A percentile compares a stretch with the other conserved stretches of the same genome.
These are phyloP conservation scores for Mohoua ochrocephala DNA, from an alignment of 2,113 vertebrate genomes.

Conservation along the genomic window DNA sequence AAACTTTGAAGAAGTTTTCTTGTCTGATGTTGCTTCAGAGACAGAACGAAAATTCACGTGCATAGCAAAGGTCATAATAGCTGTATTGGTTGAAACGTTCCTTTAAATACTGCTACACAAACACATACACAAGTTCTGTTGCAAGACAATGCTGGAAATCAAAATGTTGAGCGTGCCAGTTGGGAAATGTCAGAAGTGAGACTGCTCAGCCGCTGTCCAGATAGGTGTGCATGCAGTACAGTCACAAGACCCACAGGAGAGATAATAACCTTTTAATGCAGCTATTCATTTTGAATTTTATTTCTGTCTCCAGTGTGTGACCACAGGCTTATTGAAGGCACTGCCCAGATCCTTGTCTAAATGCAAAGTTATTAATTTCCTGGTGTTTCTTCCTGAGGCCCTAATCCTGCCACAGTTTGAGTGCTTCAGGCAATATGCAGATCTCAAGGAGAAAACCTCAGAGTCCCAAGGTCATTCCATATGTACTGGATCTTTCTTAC, in stretches of 20 bases:
- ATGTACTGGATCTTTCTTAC: not conserved
- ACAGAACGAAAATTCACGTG: conserved; percentile 7
- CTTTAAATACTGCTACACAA: not conserved
- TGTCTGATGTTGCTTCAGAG: not conserved
- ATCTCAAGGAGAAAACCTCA: not conserved
- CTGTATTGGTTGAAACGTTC: not conserved
- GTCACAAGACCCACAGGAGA: not conserved
- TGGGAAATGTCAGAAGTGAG: not conserved
- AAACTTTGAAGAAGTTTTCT: not conserved
- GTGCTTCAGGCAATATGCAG: not conserved
- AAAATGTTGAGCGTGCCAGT: not conserved
- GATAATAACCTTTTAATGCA: not conserved
- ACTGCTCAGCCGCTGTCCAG: not conserved
- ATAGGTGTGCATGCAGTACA: not conserved
- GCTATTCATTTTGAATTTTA: not conserved
- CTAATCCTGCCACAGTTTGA: not conserved
- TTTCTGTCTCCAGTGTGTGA: not conserved
- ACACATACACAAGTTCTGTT: not conserved
- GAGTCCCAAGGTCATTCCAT: not conserved
- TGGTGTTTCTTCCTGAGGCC: not conserved
- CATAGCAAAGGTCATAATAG: not conserved
- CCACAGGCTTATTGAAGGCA: not conserved
- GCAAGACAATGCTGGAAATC: not conserved
- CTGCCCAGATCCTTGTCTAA: not conserved
- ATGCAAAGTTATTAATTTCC: conserved; percentile 14